A percentile compares a stretch with the other conserved stretches of the same genome.
Conservation (phyloP, 2,888 invertebrate genomes). For the Oxycera nigricornis region DNA sequence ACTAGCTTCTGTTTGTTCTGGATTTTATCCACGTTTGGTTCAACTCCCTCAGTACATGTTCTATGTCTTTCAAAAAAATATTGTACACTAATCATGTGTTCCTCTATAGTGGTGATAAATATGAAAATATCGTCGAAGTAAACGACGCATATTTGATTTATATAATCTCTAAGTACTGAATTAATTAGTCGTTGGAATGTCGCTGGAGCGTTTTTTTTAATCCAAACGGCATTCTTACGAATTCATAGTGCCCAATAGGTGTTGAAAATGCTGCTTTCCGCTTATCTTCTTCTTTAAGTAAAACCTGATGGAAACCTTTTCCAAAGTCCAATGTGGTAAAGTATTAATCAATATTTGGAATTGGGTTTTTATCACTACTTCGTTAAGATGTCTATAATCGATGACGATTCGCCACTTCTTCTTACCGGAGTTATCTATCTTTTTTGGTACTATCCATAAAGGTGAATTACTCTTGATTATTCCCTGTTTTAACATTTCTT, state of each 20-base stretch:
- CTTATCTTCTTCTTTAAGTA: slow-evolving; percentile 1
- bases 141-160: slow-evolving; percentile 43
- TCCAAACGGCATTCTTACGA: slow-evolving; percentile 27
- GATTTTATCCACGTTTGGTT: slow-evolving; percentile 31
- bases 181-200: no score
- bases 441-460: no score
- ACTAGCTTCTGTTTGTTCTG: slow-evolving; percentile 5
- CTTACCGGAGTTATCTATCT: no score
- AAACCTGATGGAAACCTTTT: slow-evolving; percentile 23
- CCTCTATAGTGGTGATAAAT: slow-evolving; percentile 47
- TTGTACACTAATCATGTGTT: slow-evolving; percentile 49
- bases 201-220: slow-evolving; percentile 16
- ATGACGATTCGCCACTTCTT: no score
- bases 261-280: slow-evolving; percentile 12
- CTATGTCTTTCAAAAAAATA: slow-evolving; percentile 48
- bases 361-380: neutral
- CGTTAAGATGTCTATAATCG: no score
- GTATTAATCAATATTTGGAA: neutral
- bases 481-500: no score
- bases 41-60: slow-evolving; percentile 9
- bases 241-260: slow-evolving; percentile 6
- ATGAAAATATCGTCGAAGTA: slow-evolving; percentile 36
- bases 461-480: no score
- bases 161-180: no score
- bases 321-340: slow-evolving; percentile 1